These are phyloP conservation scores for Mustela lutreola DNA, from an alignment of 2,113 vertebrate genomes.

Conservation along the genomic window DNA sequence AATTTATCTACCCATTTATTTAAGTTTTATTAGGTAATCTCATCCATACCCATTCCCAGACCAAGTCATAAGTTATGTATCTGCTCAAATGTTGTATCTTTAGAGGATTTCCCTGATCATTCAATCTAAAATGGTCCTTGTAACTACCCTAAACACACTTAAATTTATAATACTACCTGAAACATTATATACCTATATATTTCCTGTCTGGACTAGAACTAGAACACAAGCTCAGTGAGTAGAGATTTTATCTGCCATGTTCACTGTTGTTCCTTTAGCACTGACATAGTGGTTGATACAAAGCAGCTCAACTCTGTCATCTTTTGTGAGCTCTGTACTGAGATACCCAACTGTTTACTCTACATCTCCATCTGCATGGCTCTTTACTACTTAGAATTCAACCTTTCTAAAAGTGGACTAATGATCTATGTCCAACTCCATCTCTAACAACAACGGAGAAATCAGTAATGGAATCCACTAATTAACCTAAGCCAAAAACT, in stretches of 20 bases:
- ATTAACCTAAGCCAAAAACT: slow-evolving; percentile 12
- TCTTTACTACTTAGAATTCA: background rate
- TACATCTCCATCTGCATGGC: background rate
- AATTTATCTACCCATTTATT: background rate
- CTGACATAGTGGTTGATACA: background rate
- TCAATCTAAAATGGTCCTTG: background rate
- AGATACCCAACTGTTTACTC: background rate
- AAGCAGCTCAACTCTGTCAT: background rate
- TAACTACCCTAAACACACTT: background rate
- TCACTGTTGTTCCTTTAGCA: background rate
- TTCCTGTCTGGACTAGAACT: background rate
- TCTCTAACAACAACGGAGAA: background rate
- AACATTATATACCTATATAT: background rate
- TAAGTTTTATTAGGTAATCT: slow-evolving; percentile 7
- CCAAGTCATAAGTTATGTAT: background rate
- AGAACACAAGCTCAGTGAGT: background rate
- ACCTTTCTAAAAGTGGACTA: background rate
- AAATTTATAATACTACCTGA: background rate
- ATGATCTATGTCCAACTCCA: background rate
- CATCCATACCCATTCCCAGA: background rate
- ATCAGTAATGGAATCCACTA: background rate
- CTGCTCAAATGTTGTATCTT: background rate
- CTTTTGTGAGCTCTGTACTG: background rate
- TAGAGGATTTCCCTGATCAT: background rate
- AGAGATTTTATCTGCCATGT: background rate